Evolutionary conservation across 1,140 invertebrate species (phyloP).

Genomic region (Parapsyche elsis): DNA sequence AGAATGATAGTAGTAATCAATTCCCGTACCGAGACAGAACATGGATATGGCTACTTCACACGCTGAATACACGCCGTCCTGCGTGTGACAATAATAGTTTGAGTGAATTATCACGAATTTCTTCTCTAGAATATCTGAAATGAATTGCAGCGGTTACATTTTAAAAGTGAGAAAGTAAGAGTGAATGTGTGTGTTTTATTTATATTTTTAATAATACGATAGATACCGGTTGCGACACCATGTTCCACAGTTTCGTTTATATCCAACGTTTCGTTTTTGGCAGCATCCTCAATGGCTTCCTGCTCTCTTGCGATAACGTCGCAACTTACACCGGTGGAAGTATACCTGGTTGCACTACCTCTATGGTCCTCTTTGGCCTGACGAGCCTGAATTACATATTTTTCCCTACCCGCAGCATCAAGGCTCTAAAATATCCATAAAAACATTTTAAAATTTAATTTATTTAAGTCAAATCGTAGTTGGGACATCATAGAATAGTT

Average conservation of each 20-base stretch:
- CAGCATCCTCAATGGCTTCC: not conserved
- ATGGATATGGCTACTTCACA: conserved; percentile 42
- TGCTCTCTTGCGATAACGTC: not conserved
- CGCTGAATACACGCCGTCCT: not conserved
- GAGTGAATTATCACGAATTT: conserved; percentile 31
- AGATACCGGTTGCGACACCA: not conserved
- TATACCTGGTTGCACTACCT: not conserved
- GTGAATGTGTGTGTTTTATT: too few relatives aligned
- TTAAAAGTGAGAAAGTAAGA: not conserved
- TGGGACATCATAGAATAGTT: too few relatives aligned
- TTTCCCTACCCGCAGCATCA: not conserved
- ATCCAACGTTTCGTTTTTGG: not conserved
- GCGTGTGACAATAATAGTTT: conserved; percentile 36
- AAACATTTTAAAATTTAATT: too few relatives aligned
- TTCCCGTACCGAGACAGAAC: conserved; percentile 26
- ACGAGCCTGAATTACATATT: conserved; percentile 10
- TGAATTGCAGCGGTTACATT: not conserved
- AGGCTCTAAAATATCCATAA: not conserved
- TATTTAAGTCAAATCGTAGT: too few relatives aligned
- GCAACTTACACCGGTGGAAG: not conserved
- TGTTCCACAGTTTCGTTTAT: not conserved
- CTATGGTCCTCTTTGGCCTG: not conserved
- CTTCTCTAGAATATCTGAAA: conserved; percentile 24
- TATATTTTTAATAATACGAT: not conserved
- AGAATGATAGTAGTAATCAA: conserved; percentile 22